Percentiles rank a stretch among this genome's conserved stretches.
Conservation (phyloP, 2,113 vertebrate genomes). For the Struthio camelus region DNA sequence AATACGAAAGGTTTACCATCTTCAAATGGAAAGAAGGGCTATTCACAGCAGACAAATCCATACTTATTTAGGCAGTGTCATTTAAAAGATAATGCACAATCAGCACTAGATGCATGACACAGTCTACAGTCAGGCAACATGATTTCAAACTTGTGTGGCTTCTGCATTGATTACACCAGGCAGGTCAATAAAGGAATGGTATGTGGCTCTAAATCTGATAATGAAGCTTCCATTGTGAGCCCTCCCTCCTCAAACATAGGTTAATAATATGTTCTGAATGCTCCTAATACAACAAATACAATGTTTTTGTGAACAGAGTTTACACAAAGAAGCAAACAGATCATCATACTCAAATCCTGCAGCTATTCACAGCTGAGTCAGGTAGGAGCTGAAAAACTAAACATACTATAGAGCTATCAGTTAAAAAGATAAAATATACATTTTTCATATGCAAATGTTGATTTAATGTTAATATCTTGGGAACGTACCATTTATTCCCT, state of each 20-base stretch:
- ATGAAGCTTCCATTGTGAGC: slow-evolving; percentile 80
- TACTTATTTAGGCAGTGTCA: slow-evolving; percentile 66
- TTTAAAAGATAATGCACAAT: slow-evolving; percentile 75
- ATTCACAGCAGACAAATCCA: slow-evolving; percentile 46
- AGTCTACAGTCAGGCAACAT: slow-evolving; percentile 64
- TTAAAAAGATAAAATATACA: background rate
- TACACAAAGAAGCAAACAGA: background rate
- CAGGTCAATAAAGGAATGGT: slow-evolving; percentile 82
- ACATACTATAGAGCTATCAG: background rate
- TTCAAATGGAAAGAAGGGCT: slow-evolving; percentile 4
- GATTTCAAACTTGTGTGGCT: slow-evolving; percentile 77
- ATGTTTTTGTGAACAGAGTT: background rate
- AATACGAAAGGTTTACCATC: slow-evolving; percentile 13
- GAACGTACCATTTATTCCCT: background rate
- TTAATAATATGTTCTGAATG: slow-evolving; percentile 79
- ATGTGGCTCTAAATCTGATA: slow-evolving; percentile 83
- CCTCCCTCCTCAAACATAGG: slow-evolving; percentile 71
- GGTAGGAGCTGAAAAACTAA: background rate
- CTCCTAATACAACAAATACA: background rate
- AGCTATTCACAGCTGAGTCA: background rate
- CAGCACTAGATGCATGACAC: slow-evolving; percentile 55
- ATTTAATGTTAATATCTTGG: background rate
- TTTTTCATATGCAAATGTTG: background rate
- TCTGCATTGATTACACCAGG: slow-evolving; percentile 81
- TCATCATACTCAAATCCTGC: background rate